These are phyloP conservation scores for Phorcus lineatus DNA, from an alignment of 2,888 invertebrate genomes.

Conservation along the genomic window DNA sequence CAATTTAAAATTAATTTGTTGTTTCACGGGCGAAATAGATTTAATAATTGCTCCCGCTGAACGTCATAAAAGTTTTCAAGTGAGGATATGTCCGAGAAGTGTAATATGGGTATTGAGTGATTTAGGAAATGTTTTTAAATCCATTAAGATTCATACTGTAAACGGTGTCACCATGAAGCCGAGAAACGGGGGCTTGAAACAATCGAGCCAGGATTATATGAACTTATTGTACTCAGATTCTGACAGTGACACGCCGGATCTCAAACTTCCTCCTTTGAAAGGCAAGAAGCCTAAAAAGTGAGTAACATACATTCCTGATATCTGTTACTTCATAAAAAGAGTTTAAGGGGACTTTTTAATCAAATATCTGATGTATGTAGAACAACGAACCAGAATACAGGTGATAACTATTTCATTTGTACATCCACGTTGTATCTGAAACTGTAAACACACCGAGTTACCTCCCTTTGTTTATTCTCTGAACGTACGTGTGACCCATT, in stretches of 20 bases:
- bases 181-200: slow-evolving; percentile 34
- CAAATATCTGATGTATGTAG: no score
- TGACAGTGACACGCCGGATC: slow-evolving; percentile 56
- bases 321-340: no score
- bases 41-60: no score
- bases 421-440: no score
- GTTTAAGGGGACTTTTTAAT: no score
- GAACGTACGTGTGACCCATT: neutral
- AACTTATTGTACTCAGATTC: slow-evolving; percentile 40
- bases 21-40: no score
- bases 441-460: neutral
- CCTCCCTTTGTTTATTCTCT: neutral
- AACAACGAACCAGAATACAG: neutral
- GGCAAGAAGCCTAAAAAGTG: slow-evolving; percentile 60
- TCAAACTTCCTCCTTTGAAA: slow-evolving; percentile 59
- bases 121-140: slow-evolving; percentile 40
- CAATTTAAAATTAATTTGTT: no score
- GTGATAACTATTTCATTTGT: no score
- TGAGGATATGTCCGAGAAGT: no score
- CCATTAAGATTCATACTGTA: slow-evolving; percentile 50
- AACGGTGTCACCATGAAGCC: slow-evolving; percentile 45
- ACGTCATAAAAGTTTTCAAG: no score
- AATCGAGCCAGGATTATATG: slow-evolving; percentile 35
- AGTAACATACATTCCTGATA: slow-evolving; percentile 29
- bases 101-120: neutral